Evolutionary conservation across 1,140 invertebrate genomes (phyloP).

Genomic region (Littorina saxatilis): DNA sequence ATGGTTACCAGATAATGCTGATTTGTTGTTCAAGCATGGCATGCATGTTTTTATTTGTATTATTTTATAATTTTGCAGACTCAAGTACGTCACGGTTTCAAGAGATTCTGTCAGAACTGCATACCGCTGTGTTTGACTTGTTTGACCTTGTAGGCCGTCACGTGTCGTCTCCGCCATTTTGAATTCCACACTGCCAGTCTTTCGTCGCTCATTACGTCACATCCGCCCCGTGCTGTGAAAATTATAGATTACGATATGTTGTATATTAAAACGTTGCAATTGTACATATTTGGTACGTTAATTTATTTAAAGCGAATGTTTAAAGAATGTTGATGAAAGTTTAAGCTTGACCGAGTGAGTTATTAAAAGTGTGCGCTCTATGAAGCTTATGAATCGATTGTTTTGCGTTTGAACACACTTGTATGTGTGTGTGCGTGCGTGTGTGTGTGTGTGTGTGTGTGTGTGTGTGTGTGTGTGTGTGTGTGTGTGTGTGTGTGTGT

Average conservation of each 20-base stretch:
- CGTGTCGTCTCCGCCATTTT: neutral
- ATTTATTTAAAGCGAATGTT: constrained; percentile 22
- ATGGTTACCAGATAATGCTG: too few relatives aligned
- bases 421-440: constrained; percentile 6
- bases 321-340: constrained; percentile 9
- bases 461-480: constrained; percentile 14
- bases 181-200: constrained; percentile 33
- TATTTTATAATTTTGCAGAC: constrained; percentile 48
- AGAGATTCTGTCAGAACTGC: constrained; percentile 50
- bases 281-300: constrained; percentile 17
- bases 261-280: neutral
- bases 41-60: neutral
- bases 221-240: neutral
- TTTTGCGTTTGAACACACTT: neutral
- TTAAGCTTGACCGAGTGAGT: neutral
- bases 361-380: too few relatives aligned
- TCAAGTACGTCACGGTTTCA: constrained; percentile 53
- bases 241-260: neutral
- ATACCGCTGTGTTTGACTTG: constrained; percentile 51
- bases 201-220: constrained; percentile 36
- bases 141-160: neutral
- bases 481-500: constrained; percentile 19
- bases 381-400: too few relatives aligned
- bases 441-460: constrained; percentile 1
- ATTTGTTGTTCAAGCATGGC: too few relatives aligned